phyloP scores from a whole-genome alignment of 2,113 vertebrate species.

The Tretioscincus oriximinensis region DNA sequence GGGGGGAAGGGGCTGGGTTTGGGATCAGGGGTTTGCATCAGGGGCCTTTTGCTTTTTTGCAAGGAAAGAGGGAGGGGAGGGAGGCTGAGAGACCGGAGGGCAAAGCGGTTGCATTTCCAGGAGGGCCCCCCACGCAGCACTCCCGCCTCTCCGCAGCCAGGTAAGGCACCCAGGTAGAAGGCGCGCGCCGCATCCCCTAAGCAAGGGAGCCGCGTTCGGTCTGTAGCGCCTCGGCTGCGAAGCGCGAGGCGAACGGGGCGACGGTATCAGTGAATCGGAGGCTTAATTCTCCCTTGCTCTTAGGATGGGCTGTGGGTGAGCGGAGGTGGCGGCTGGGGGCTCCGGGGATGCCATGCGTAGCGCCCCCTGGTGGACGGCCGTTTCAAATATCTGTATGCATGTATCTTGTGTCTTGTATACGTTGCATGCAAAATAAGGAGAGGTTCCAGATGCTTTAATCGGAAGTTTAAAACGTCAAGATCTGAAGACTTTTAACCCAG shows the following conservation, averaged over 20 bases:
- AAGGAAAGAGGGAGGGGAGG: not conserved
- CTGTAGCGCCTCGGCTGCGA: not conserved
- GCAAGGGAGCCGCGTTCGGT: too few relatives aligned
- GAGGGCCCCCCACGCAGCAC: not conserved
- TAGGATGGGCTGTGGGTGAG: not conserved
- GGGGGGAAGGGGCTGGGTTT: not conserved
- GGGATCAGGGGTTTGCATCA: not conserved
- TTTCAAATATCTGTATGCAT: too few relatives aligned
- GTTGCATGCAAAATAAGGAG: not conserved
- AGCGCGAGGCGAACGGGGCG: not conserved
- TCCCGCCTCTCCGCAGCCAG: not conserved
- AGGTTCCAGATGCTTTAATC: not conserved
- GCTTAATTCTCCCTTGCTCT: too few relatives aligned
- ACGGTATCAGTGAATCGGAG: not conserved
- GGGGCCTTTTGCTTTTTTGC: not conserved
- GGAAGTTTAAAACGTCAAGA: not conserved
- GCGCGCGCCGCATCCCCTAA: not conserved
- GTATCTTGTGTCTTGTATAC: not conserved
- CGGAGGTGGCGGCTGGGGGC: not conserved
- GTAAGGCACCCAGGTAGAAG: not conserved
- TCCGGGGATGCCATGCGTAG: not conserved
- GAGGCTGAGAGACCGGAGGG: not conserved
- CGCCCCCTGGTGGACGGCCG: conserved; percentile 10
- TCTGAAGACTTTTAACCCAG: too few relatives aligned
- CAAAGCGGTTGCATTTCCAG: not conserved